phyloP scores from a whole-genome alignment of 2,797 vertebrate species.

The Gambusia yucatana region DNA sequence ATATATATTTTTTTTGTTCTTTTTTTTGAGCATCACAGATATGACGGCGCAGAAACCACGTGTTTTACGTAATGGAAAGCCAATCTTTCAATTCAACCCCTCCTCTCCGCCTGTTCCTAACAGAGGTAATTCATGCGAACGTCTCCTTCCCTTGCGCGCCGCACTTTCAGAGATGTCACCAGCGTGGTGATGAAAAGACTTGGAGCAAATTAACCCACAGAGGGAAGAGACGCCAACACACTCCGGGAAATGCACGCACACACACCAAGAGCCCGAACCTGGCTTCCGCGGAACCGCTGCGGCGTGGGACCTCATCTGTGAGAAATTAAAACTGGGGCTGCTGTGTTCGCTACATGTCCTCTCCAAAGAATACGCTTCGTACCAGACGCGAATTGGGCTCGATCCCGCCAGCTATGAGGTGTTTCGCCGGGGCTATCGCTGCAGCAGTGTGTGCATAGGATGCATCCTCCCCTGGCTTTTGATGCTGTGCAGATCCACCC shows the following conservation, averaged over 20 bases:
- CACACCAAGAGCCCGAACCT: constrained; percentile 54
- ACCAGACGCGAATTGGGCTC: constrained; percentile 47
- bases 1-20: not conserved
- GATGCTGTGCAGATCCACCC: constrained; percentile 97
- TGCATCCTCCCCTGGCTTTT: constrained; percentile 92
- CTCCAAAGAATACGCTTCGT: constrained; percentile 74
- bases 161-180: constrained; percentile 80
- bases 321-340: constrained; percentile 75
- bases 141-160: constrained; percentile 78
- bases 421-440: constrained; percentile 87
- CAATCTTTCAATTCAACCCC: constrained; percentile 89
- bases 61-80: constrained; percentile 92
- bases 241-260: constrained; percentile 51
- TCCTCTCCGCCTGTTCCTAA: constrained; percentile 81
- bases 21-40: constrained; percentile 70
- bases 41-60: constrained; percentile 86
- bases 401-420: constrained; percentile 80
- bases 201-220: constrained; percentile 47
- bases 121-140: constrained; percentile 80
- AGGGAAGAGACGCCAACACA: constrained; percentile 35
- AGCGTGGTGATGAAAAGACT: constrained; percentile 67
- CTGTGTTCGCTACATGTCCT: constrained; percentile 79
- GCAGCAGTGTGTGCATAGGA: constrained; percentile 91
- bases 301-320: constrained; percentile 64
- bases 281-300: constrained; percentile 77